phyloP scores from a whole-genome alignment of 2,113 vertebrate genomes.

The Podarcis raffonei region DNA sequence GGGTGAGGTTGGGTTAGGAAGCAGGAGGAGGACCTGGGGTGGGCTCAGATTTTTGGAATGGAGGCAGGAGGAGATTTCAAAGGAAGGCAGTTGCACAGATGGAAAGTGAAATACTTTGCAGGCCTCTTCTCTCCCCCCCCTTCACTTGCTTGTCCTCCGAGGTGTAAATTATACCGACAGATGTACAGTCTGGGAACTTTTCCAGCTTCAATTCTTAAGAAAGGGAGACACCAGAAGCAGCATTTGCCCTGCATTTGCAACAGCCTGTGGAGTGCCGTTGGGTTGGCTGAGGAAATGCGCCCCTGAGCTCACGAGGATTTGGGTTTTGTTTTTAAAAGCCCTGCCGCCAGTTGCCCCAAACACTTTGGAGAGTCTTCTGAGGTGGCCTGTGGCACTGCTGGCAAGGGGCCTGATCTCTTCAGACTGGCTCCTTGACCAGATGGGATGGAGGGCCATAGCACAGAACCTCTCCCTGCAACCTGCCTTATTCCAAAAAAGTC shows the following conservation, averaged over 20 bases:
- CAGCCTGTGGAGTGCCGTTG: slow-evolving; percentile 31
- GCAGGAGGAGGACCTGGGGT: neutral
- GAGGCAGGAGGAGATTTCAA: neutral
- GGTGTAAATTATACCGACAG: slow-evolving; percentile 71
- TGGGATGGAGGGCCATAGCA: neutral
- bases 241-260: slow-evolving; percentile 45
- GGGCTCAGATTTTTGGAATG: neutral
- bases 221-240: slow-evolving; percentile 56
- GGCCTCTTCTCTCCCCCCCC: slow-evolving; percentile 52
- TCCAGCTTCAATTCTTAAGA: slow-evolving; percentile 53
- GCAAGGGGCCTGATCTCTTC: neutral
- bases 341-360: too few relatives aligned
- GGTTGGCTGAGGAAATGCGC: slow-evolving; percentile 7
- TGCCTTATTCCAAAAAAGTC: accelerated
- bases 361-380: neutral
- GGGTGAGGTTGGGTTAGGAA: neutral
- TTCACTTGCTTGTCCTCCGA: slow-evolving; percentile 65
- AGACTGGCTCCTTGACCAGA: neutral
- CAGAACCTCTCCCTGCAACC: neutral
- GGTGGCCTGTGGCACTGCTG: neutral
- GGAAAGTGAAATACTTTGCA: slow-evolving; percentile 65
- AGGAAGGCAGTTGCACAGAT: slow-evolving; percentile 67
- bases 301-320: too few relatives aligned
- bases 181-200: slow-evolving; percentile 68
- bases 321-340: too few relatives aligned